Percentiles rank a stretch among this genome's conserved stretches.
These are phyloP conservation scores for Machimus rusticus DNA, from an alignment of 2,888 invertebrate species.

Conservation along the genomic window DNA sequence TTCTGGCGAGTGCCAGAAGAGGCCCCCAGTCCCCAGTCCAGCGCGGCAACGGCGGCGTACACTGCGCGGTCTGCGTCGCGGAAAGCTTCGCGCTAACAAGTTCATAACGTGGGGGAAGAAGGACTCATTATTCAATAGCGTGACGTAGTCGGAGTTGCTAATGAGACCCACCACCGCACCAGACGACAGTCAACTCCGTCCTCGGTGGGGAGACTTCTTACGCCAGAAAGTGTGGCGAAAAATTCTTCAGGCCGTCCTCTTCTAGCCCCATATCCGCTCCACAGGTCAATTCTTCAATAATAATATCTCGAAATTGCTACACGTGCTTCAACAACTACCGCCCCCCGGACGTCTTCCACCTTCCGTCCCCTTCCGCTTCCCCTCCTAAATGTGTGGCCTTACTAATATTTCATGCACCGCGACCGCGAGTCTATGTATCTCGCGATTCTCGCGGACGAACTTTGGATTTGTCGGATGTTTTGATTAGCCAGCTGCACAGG, in stretches of 20 bases:
- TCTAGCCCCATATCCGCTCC: neutral
- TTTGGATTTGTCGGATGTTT: neutral
- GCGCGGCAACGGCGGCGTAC: neutral
- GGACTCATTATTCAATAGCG: slow-evolving; percentile 32
- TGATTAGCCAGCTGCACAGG: neutral
- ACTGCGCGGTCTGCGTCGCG: neutral
- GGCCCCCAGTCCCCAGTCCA: neutral
- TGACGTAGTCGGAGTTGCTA: slow-evolving; percentile 5
- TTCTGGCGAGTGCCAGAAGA: neutral
- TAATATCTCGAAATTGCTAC: neutral
- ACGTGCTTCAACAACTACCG: neutral
- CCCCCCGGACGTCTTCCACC: neutral
- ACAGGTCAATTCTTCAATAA: neutral
- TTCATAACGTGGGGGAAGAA: slow-evolving; percentile 29
- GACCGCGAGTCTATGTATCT: neutral
- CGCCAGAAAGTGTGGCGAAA: neutral
- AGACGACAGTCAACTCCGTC: neutral
- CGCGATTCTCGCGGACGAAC: neutral
- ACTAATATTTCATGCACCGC: neutral
- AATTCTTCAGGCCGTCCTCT: neutral
- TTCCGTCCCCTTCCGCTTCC: neutral
- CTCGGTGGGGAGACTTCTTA: neutral
- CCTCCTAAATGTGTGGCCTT: neutral
- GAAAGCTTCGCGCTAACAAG: slow-evolving; percentile 4
- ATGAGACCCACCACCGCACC: neutral